Percentiles rank a stretch among this genome's conserved stretches.
phyloP scores from a whole-genome alignment of 2,888 invertebrate genomes.

The Cosmia pyralina region DNA sequence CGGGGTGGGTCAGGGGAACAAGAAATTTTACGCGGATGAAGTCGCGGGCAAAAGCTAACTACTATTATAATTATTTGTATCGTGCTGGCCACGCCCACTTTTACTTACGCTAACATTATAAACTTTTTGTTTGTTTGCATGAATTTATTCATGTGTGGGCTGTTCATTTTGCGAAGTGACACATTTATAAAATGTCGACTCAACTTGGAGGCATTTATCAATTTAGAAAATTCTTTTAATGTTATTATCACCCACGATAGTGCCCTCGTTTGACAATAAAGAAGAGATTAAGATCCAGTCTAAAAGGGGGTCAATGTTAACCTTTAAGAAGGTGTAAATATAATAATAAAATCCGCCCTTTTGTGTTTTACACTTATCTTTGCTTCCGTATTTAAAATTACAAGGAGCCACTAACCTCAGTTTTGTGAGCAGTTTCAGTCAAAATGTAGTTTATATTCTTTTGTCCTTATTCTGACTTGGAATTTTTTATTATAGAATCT shows the following conservation, averaged over 20 bases:
- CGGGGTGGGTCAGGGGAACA: too few relatives aligned
- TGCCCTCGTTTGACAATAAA: slow-evolving; percentile 36
- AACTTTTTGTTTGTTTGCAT: slow-evolving; percentile 9
- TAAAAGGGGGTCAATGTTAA: slow-evolving; percentile 13
- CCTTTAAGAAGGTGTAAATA: slow-evolving; percentile 35
- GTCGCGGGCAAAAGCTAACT: too few relatives aligned
- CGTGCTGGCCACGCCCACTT: slow-evolving; percentile 17
- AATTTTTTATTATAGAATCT: background rate
- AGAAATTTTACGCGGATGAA: too few relatives aligned
- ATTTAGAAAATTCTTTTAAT: slow-evolving; percentile 14
- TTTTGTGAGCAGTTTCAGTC: background rate
- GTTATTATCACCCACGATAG: slow-evolving; percentile 10
- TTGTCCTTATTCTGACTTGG: background rate
- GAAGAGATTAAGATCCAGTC: slow-evolving; percentile 43
- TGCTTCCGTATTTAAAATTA: slow-evolving; percentile 34
- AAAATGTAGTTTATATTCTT: background rate
- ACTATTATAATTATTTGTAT: slow-evolving; percentile 20
- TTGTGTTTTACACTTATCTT: slow-evolving; percentile 22
- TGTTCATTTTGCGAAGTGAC: slow-evolving; percentile 3
- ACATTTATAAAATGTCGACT: background rate
- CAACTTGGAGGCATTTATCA: slow-evolving; percentile 3
- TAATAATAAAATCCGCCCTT: slow-evolving; percentile 48
- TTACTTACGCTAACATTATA: slow-evolving; percentile 10
- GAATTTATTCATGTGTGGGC: slow-evolving; percentile 7
- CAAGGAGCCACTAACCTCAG: background rate